phyloP scores from a whole-genome alignment of 1,140 invertebrate genomes.

The Drosophila leontia region DNA sequence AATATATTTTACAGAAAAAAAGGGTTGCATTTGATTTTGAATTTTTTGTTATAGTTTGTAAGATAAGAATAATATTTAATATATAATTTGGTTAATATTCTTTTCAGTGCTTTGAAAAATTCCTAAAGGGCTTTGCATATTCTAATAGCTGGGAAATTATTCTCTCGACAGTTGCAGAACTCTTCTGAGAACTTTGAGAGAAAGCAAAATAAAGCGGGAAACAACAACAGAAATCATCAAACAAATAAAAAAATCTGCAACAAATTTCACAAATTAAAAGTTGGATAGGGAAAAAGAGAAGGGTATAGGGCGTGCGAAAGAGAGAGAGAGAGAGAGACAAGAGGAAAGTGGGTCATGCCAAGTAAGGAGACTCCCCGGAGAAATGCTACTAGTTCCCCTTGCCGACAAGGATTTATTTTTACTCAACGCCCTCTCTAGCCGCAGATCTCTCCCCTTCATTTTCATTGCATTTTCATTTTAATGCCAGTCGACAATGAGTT shows the following conservation, averaged over 20 bases:
- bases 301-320: slow-evolving; percentile 1
- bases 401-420: slow-evolving; percentile 33
- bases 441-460: neutral
- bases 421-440: neutral
- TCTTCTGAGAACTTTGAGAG: slow-evolving; percentile 4
- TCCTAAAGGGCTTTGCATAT: slow-evolving; percentile 13
- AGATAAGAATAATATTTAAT: too few species aligned
- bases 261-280: slow-evolving; percentile 78
- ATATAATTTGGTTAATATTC: neutral
- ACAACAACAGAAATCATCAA: slow-evolving; percentile 41
- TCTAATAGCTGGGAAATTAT: slow-evolving; percentile 41
- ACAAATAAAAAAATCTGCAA: slow-evolving; percentile 57
- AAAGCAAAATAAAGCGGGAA: slow-evolving; percentile 3
- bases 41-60: too few species aligned
- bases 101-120: slow-evolving; percentile 1
- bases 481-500: slow-evolving; percentile 45
- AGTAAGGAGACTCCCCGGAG: slow-evolving; percentile 20
- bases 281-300: slow-evolving; percentile 23
- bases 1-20: too few species aligned
- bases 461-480: slow-evolving; percentile 48
- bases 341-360: slow-evolving; percentile 32
- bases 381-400: slow-evolving; percentile 9
- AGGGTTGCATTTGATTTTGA: too few species aligned
- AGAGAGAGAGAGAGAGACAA: neutral
- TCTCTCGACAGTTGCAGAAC: slow-evolving; percentile 30